Evolutionary conservation across 2,113 vertebrate species (phyloP).

Genomic region (Athene noctua): DNA sequence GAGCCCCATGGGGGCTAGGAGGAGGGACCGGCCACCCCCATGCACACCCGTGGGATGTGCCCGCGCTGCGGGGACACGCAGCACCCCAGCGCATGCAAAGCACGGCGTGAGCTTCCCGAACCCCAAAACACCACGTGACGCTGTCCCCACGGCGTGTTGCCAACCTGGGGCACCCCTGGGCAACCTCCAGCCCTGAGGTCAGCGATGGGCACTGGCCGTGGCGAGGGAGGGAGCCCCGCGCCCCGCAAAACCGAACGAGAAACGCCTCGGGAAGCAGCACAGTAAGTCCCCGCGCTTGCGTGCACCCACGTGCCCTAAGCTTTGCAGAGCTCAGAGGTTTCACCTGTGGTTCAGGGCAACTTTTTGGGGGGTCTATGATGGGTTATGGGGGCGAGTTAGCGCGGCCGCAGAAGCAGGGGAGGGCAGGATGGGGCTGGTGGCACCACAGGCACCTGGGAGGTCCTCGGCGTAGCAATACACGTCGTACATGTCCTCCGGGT

Average conservation of each 20-base stretch:
- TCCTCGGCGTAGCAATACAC: slow-evolving; percentile 93
- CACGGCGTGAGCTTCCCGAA: accelerated
- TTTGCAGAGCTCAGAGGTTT: not conserved
- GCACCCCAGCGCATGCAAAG: not conserved
- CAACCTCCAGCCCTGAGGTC: not conserved
- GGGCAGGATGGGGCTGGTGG: not conserved
- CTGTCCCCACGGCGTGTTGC: accelerated
- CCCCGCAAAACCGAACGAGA: accelerated
- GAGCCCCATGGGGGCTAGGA: accelerated
- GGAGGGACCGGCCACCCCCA: not conserved
- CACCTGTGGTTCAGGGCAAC: accelerated
- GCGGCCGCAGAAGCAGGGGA: not conserved
- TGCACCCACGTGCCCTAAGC: accelerated
- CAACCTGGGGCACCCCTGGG: not conserved
- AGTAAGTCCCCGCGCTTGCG: accelerated
- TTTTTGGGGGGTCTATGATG: accelerated
- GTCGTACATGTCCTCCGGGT: slow-evolving; percentile 85
- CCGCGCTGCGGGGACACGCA: not conserved
- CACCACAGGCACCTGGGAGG: slow-evolving; percentile 76
- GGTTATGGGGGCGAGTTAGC: not conserved
- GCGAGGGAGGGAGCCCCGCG: accelerated
- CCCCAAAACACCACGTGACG: accelerated
- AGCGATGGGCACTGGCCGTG: not conserved
- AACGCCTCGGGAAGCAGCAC: not conserved
- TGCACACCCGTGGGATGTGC: accelerated